Percentiles rank a stretch among this genome's conserved stretches.
Evolutionary conservation across 2,113 vertebrate genomes (phyloP).

Genomic region (Abramis brama): DNA sequence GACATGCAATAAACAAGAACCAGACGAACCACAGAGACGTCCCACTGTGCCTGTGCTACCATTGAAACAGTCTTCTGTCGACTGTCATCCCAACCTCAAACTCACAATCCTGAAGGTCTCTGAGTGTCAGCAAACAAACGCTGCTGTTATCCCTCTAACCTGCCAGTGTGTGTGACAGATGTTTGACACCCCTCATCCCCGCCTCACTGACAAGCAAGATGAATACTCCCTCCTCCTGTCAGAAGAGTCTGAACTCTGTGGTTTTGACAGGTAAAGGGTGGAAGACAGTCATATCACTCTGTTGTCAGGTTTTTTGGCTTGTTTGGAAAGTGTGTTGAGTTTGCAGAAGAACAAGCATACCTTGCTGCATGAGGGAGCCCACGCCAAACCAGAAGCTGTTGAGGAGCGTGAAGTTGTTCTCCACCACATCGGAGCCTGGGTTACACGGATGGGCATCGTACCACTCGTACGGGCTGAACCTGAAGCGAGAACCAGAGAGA

Average conservation of each 20-base stretch:
- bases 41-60: constrained; percentile 6
- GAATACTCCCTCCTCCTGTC: constrained; percentile 73
- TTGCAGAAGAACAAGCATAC: constrained; percentile 66
- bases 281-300: constrained; percentile 64
- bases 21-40: neutral
- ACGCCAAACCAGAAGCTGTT: constrained; percentile 99
- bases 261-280: constrained; percentile 71
- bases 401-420: constrained; percentile 97
- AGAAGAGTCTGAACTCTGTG: constrained; percentile 69
- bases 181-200: constrained; percentile 66
- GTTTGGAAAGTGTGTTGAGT: constrained; percentile 12
- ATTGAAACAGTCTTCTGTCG: constrained; percentile 43
- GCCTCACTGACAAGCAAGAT: constrained; percentile 61
- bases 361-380: constrained; percentile 98
- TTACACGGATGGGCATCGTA: constrained; percentile 97
- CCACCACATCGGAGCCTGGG: constrained; percentile 91
- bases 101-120: constrained; percentile 42
- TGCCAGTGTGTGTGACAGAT: constrained; percentile 74
- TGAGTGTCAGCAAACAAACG: constrained; percentile 65
- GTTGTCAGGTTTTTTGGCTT: constrained; percentile 65
- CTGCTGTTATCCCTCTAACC: constrained; percentile 67
- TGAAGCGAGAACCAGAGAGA: constrained; percentile 58
- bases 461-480: constrained; percentile 98
- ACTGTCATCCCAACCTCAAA: constrained; percentile 50
- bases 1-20: neutral